Evolutionary conservation across 2,113 vertebrate genomes (phyloP).

Genomic region (Chloroceryle aenea): DNA sequence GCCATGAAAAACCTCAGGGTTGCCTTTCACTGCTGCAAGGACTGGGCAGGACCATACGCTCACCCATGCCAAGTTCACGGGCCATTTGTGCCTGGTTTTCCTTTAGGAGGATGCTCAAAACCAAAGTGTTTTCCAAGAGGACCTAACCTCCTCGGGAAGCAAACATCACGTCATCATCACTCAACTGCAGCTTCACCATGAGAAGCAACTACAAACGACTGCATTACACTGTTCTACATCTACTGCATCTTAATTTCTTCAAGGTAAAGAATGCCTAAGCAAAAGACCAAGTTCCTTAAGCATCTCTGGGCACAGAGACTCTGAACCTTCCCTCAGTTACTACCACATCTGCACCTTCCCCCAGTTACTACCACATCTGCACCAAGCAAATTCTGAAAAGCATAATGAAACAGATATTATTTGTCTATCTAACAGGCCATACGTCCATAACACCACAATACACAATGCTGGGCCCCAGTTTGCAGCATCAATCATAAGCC

Average conservation of each 20-base stretch:
- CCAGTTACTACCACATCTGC: neutral
- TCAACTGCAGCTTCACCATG: neutral
- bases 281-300: neutral
- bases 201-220: neutral
- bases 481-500: neutral
- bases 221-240: neutral
- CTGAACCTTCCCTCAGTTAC: neutral
- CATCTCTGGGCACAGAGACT: neutral
- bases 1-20: neutral
- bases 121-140: conserved; percentile 25
- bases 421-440: neutral
- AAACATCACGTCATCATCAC: conserved; percentile 29
- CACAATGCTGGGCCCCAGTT: neutral
- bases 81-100: neutral
- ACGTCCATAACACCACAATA: neutral
- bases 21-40: neutral
- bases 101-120: conserved; percentile 18
- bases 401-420: neutral
- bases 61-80: neutral
- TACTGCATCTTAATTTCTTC: neutral
- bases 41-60: neutral
- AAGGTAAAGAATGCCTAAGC: neutral
- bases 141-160: conserved; percentile 14
- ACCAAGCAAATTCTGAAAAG: neutral
- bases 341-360: neutral